Conservation (phyloP, 2,113 vertebrate genomes). For the Cyanoliseus patagonus region DNA sequence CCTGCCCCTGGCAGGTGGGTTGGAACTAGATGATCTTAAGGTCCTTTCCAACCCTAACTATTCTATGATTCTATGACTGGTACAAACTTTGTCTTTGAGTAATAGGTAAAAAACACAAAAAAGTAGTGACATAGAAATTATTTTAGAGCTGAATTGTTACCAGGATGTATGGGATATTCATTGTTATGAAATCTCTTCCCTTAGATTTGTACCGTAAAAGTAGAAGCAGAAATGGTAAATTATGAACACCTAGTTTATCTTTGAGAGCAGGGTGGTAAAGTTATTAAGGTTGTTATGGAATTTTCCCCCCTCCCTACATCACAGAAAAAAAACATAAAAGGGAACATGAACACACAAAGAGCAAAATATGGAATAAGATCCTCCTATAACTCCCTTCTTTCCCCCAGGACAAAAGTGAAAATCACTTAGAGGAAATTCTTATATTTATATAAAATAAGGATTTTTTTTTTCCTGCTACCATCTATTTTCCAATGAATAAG, state of each 20-base stretch:
- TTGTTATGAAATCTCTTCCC: neutral
- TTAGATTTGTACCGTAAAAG: neutral
- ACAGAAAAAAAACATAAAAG: neutral
- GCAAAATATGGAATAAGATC: neutral
- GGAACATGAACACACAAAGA: neutral
- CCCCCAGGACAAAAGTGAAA: slow-evolving; percentile 57
- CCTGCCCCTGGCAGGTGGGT: no score
- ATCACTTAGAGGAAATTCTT: slow-evolving; percentile 56
- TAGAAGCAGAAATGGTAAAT: neutral
- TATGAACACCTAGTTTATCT: neutral
- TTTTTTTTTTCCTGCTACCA: slow-evolving; percentile 60
- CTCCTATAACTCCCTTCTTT: neutral
- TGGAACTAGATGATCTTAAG: no score
- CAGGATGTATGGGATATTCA: neutral
- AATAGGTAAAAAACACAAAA: neutral
- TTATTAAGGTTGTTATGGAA: neutral
- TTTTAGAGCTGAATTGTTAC: neutral
- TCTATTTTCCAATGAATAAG: slow-evolving; percentile 81
- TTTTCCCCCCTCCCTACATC: neutral
- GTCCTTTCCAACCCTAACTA: no score
- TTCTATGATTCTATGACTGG: no score
- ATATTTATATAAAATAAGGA: slow-evolving; percentile 64
- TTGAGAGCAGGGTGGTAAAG: neutral
- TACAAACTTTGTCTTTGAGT: neutral
- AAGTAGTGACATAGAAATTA: neutral